phyloP scores from a whole-genome alignment of 2,888 invertebrate genomes.

The Cataglyphis albicans region DNA sequence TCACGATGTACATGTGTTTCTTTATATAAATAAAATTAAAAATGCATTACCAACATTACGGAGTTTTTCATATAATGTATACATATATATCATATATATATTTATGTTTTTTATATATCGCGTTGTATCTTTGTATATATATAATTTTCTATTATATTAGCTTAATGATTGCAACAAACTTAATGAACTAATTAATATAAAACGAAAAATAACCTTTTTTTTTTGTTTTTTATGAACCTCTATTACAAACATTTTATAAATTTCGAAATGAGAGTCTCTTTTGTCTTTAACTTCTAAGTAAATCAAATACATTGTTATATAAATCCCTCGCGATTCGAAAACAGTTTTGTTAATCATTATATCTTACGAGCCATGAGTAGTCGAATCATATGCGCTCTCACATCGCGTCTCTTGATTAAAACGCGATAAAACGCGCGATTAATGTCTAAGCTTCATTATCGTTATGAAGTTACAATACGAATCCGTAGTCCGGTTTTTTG shows the following conservation, averaged over 20 bases:
- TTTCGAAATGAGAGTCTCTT: too few relatives aligned
- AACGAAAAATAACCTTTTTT: neutral
- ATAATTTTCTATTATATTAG: neutral
- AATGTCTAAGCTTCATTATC: neutral
- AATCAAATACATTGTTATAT: neutral
- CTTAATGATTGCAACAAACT: neutral
- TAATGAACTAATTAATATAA: neutral
- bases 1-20: too few relatives aligned
- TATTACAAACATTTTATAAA: too few relatives aligned
- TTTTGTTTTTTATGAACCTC: neutral
- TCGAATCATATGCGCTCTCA: neutral
- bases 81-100: too few relatives aligned
- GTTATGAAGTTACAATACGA: slow-evolving; percentile 15
- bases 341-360: neutral
- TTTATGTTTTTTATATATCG: neutral
- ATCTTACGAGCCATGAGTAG: neutral
- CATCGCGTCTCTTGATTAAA: neutral
- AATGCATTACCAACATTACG: neutral
- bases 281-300: neutral
- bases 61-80: neutral
- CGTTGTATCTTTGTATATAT: neutral
- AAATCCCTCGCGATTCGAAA: neutral
- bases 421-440: slow-evolving; percentile 4
- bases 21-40: neutral
- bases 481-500: neutral